A percentile compares a stretch with the other conserved stretches of the same genome.
Conservation (phyloP, 35 echinoderm and acorn worm genomes). For the Apostichopus parvimensis region DNA sequence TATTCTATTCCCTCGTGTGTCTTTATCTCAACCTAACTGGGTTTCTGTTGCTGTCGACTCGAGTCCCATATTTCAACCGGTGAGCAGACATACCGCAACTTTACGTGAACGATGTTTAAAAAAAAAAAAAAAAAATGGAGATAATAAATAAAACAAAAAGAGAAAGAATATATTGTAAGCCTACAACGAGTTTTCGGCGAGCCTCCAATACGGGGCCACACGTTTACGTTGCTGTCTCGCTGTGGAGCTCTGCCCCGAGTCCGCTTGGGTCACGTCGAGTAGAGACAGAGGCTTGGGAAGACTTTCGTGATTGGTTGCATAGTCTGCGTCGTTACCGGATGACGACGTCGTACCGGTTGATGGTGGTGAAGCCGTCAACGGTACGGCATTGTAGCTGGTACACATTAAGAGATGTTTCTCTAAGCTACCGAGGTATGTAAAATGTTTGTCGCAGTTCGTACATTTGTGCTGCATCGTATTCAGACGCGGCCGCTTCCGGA, state of each 20-base stretch:
- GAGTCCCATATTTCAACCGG: too few species aligned
- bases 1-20: too few species aligned
- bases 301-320: neutral
- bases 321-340: neutral
- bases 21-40: too few species aligned
- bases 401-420: constrained; percentile 87
- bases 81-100: too few species aligned
- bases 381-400: constrained; percentile 21
- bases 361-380: neutral
- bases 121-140: neutral
- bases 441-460: constrained; percentile 85
- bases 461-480: constrained; percentile 70
- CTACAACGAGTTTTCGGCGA: neutral
- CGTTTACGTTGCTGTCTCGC: neutral
- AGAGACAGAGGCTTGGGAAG: neutral
- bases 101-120: neutral
- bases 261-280: neutral
- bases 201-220: neutral
- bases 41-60: too few species aligned
- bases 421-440: constrained; percentile 87
- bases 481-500: constrained; percentile 39
- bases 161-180: neutral
- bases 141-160: neutral
- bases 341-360: neutral
- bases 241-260: neutral